Evolutionary conservation across 2,888 invertebrate genomes (phyloP).

Genomic region (Chaitophorus viminalis): DNA sequence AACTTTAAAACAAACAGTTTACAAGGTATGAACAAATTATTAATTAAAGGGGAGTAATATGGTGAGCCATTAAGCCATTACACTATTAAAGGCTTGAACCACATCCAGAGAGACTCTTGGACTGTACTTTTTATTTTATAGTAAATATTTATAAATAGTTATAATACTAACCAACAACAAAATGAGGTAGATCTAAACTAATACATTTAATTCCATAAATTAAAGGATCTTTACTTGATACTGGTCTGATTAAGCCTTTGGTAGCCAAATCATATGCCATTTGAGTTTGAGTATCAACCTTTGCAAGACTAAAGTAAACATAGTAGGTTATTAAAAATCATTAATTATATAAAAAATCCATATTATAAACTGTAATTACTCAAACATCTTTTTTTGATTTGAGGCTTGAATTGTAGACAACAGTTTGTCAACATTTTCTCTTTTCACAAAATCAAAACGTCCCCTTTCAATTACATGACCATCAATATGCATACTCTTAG

Average conservation of each 20-base stretch:
- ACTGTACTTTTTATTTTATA: too few relatives aligned
- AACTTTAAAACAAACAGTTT: too few relatives aligned
- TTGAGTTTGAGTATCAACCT: conserved; percentile 86
- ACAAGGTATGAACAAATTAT: too few relatives aligned
- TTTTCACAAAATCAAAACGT: conserved; percentile 77
- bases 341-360: neutral
- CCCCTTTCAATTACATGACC: conserved; percentile 79
- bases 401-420: conserved; percentile 84
- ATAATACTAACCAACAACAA: conserved; percentile 77
- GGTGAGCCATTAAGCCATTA: too few relatives aligned
- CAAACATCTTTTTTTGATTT: conserved; percentile 87
- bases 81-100: too few relatives aligned
- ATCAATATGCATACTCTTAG: conserved; percentile 77
- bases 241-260: conserved; percentile 83
- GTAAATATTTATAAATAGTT: too few relatives aligned
- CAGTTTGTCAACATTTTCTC: conserved; percentile 77
- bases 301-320: conserved; percentile 72
- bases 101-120: too few relatives aligned
- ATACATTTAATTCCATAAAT: conserved; percentile 88
- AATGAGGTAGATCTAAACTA: conserved; percentile 82
- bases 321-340: neutral
- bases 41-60: too few relatives aligned
- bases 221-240: conserved; percentile 76
- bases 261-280: conserved; percentile 89
- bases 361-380: conserved; percentile 69